phyloP scores from a whole-genome alignment of 2,113 vertebrate species.

The Prunella fulvescens region DNA sequence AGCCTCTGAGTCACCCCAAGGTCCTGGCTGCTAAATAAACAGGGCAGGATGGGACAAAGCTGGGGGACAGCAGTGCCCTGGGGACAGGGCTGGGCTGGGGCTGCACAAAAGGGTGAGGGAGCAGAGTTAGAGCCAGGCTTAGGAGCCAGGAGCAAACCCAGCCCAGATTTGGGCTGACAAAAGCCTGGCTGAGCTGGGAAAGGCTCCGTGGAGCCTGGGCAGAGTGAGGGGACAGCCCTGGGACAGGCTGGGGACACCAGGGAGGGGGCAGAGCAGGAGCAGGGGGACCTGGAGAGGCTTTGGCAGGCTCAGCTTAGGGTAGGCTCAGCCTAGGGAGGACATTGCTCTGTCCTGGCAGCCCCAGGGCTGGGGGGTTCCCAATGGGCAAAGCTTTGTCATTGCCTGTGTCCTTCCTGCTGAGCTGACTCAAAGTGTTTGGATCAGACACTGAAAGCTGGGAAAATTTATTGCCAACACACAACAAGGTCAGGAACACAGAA shows the following conservation, averaged over 20 bases:
- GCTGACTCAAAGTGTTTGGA: background rate
- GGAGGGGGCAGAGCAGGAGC: background rate
- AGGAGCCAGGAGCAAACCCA: background rate
- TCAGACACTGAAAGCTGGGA: background rate
- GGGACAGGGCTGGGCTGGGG: background rate
- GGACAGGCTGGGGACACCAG: background rate
- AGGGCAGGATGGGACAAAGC: rapidly evolving
- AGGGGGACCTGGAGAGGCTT: background rate
- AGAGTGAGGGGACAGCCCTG: background rate
- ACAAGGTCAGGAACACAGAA: background rate
- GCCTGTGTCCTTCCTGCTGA: rapidly evolving
- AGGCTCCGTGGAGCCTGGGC: background rate
- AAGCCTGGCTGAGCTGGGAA: background rate
- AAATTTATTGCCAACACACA: background rate
- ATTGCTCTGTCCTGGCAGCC: background rate
- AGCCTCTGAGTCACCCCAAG: background rate
- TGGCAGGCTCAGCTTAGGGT: no score
- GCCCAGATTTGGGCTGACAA: background rate
- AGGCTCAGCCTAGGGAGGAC: background rate
- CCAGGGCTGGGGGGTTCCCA: rapidly evolving
- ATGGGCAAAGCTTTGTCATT: background rate
- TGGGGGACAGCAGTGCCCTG: background rate
- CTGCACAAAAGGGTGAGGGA: background rate
- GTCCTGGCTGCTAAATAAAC: background rate
- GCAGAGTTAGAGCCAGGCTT: background rate